phyloP scores from a whole-genome alignment of 2,113 vertebrate species.

The Eidolon helvum region DNA sequence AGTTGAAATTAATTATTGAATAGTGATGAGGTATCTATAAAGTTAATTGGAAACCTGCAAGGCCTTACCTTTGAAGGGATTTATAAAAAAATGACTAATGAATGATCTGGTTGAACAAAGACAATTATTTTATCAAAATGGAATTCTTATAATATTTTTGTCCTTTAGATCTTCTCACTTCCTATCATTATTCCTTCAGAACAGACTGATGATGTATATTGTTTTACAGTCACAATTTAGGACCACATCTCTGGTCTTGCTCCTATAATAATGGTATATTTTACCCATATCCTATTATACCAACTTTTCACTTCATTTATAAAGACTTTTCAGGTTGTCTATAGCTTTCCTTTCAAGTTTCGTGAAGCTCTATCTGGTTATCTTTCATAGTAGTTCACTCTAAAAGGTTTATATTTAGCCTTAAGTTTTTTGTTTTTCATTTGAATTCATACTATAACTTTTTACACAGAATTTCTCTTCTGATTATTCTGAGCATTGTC shows the following conservation, averaged over 20 bases:
- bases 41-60: constrained; percentile 1
- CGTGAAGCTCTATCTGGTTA: not conserved
- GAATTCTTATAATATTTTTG: not conserved
- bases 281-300: not conserved
- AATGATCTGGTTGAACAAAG: not conserved
- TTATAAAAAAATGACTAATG: not conserved
- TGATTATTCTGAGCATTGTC: not conserved
- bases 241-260: not conserved
- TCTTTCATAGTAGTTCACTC: not conserved
- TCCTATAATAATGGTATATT: not conserved
- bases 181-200: not conserved
- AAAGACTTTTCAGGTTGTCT: not conserved
- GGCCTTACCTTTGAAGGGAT: not conserved
- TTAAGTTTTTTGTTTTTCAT: constrained; percentile 3
- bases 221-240: not conserved
- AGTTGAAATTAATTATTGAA: constrained; percentile 35
- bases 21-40: constrained; percentile 40
- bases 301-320: not conserved
- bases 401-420: not conserved
- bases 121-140: not conserved
- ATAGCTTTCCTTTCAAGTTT: not conserved
- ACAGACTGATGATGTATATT: not conserved
- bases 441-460: not conserved
- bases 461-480: not conserved
- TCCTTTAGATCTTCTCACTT: not conserved